Evolutionary conservation across 2,888 invertebrate species (phyloP).

Genomic region (Nephrotoma guestfalica): DNA sequence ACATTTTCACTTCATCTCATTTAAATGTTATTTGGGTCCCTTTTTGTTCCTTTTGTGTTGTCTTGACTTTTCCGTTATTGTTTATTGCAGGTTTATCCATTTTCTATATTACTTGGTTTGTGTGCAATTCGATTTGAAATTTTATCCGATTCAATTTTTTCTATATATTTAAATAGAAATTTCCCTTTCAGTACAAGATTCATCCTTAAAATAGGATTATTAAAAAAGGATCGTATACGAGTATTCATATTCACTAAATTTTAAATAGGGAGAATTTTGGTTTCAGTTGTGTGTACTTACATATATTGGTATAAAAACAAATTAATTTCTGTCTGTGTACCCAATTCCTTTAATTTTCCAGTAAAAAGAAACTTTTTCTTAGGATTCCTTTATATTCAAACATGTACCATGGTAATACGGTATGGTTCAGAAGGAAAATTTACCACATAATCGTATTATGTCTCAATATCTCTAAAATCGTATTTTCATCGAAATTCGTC

Average conservation of each 20-base stretch:
- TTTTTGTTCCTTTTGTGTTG: not conserved
- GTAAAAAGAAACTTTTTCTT: not conserved
- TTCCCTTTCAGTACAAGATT: not conserved
- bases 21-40: not conserved
- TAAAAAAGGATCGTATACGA: not conserved
- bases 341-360: not conserved
- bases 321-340: not conserved
- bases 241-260: not conserved
- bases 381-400: not conserved
- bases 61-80: not conserved
- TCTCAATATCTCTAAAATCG: not conserved
- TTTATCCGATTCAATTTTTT: not conserved
- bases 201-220: not conserved
- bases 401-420: not conserved
- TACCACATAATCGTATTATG: not conserved
- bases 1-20: not conserved
- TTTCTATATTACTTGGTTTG: not conserved
- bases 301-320: not conserved
- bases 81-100: not conserved
- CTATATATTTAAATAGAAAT: not conserved
- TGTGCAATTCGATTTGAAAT: not conserved
- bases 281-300: not conserved
- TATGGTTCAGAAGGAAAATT: not conserved
- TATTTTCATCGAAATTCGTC: not conserved
- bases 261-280: not conserved